Percentiles rank a stretch among this genome's conserved stretches.
Evolutionary conservation across 2,888 invertebrate genomes (phyloP).

Genomic region (Apodemia hepburni): DNA sequence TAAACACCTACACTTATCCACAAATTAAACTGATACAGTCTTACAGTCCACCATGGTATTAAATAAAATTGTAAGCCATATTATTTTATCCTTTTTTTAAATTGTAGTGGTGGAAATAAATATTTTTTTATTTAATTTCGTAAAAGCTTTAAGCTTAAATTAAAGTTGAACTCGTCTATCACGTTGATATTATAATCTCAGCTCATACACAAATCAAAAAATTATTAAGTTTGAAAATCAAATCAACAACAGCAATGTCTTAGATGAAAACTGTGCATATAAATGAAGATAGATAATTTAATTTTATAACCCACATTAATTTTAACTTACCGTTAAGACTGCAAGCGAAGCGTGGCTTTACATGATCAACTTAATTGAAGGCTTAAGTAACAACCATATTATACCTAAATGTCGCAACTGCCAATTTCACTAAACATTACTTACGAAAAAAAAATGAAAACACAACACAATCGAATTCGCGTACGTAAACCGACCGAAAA

Average conservation of each 20-base stretch:
- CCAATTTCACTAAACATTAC: slow-evolving; percentile 27
- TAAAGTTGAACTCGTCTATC: too few species aligned
- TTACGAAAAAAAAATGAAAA: slow-evolving; percentile 27
- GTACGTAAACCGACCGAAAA: slow-evolving; percentile 28
- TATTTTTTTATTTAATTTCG: too few species aligned
- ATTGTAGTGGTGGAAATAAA: too few species aligned
- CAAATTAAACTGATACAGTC: too few species aligned
- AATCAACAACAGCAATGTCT: background rate
- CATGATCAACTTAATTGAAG: background rate
- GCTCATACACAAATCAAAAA: too few species aligned
- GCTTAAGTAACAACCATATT: background rate
- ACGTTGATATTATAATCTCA: too few species aligned
- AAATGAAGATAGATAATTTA: slow-evolving; percentile 7
- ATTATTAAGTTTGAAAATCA: too few species aligned
- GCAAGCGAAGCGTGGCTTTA: slow-evolving; percentile 29
- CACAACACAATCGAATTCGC: slow-evolving; percentile 43
- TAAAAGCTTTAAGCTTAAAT: too few species aligned
- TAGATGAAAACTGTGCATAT: background rate
- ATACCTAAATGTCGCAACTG: slow-evolving; percentile 40
- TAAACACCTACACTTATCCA: too few species aligned
- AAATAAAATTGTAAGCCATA: too few species aligned
- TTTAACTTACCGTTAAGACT: slow-evolving; percentile 35
- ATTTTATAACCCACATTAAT: slow-evolving; percentile 19
- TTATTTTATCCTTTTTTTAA: too few species aligned
- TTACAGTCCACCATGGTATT: too few species aligned